A percentile compares a stretch with the other conserved stretches of the same genome.
Conservation (phyloP, 2,888 invertebrate genomes). For the Drosophila prostipennis region DNA sequence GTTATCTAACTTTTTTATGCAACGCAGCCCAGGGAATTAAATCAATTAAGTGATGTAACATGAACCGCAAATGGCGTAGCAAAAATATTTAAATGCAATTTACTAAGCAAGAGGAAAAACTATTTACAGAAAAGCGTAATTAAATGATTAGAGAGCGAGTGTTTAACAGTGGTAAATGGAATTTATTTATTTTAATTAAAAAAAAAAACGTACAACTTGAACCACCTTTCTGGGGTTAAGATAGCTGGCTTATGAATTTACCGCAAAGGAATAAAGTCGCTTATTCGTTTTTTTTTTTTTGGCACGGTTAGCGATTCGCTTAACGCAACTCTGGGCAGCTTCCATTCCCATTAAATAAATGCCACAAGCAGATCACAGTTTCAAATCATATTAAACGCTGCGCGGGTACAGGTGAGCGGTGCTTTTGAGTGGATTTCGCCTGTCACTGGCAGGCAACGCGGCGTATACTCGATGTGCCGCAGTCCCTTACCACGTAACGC, state of each 20-base stretch:
- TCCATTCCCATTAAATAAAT: constrained; percentile 65
- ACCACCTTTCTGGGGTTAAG: constrained; percentile 6
- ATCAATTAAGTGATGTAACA: constrained; percentile 14
- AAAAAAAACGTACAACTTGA: no score
- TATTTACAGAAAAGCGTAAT: background rate
- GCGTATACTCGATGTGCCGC: constrained; percentile 55
- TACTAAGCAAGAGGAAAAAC: no score
- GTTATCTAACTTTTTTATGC: constrained; percentile 14
- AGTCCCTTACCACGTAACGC: constrained; percentile 50
- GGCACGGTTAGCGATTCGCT: constrained; percentile 45
- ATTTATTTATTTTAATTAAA: no score
- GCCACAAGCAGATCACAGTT: constrained; percentile 70
- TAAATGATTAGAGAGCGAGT: no score
- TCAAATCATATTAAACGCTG: constrained; percentile 62
- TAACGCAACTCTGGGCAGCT: constrained; percentile 52
- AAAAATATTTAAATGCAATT: background rate
- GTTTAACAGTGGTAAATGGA: no score
- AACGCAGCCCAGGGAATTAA: constrained; percentile 8
- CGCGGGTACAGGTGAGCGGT: constrained; percentile 4
- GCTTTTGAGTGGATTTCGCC: constrained; percentile 40
- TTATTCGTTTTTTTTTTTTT: background rate
- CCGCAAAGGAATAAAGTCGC: background rate
- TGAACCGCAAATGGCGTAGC: background rate
- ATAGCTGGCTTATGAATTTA: constrained; percentile 1
- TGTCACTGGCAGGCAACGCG: constrained; percentile 30